Conservation (phyloP, 2,888 invertebrate genomes). For the Drosophila melanocephala region DNA sequence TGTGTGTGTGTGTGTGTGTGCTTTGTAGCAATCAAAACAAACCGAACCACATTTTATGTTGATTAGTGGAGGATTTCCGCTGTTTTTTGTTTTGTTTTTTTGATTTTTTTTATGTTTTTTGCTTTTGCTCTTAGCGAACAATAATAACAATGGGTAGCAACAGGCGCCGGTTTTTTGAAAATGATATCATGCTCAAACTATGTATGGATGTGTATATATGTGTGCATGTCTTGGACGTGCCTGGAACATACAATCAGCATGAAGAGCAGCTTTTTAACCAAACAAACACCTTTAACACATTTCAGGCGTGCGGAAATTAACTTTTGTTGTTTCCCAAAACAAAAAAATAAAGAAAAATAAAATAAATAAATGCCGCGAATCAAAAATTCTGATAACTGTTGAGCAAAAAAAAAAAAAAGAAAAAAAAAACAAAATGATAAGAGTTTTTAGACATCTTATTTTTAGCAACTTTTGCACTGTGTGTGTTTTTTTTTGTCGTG, state of each 20-base stretch:
- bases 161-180: conserved; percentile 27
- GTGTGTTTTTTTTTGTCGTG: neutral
- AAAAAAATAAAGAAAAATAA: neutral
- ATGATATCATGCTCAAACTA: conserved; percentile 46
- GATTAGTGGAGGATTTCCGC: conserved; percentile 62
- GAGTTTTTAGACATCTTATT: neutral
- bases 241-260: conserved; percentile 3
- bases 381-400: conserved; percentile 7
- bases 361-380: conserved; percentile 2
- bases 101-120: neutral
- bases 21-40: conserved; percentile 33
- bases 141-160: conserved; percentile 19
- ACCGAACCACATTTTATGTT: conserved; percentile 46
- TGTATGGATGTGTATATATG: conserved; percentile 3
- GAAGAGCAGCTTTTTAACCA: conserved; percentile 12
- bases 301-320: neutral
- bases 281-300: neutral
- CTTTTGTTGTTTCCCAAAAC: neutral
- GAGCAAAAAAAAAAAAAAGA: neutral
- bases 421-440: neutral
- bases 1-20: neutral
- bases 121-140: neutral
- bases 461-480: neutral
- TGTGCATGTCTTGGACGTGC: neutral
- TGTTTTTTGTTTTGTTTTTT: neutral